Evolutionary conservation across 2,888 invertebrate genomes (phyloP), one percentile per base, ranked within the genome.

Genomic region (Orthonychiurus folsomi): DNA sequence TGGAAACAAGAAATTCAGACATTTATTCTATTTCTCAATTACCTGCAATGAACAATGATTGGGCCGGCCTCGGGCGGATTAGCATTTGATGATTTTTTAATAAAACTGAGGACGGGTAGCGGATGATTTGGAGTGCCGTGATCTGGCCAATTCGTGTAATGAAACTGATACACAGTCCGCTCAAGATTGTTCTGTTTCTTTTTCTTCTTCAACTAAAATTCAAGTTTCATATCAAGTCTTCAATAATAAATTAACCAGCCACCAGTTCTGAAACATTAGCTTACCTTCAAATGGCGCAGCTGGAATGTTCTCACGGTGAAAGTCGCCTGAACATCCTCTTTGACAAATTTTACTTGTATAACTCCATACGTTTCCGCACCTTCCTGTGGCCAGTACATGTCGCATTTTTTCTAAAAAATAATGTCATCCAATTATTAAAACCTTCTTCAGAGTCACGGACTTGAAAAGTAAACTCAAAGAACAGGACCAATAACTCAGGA

Each of bases 71-170:
- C 88, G 9, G 84, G 80, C 75, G 87, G 84, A 81, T 87, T 88
- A 56, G 87, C 86, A 65, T 84, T 83, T 25, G 89, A 85, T 27
- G 94, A 94, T 76, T 93, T 93, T 75, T 88, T 86, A 54, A 95
- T 89, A 79, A 95, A 95, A 73, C 91, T 89, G 72, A 96, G 80
- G 68, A 95, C 93, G 23, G 94, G 93, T 62, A 95, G 81, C 3
- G 94, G 92, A 80, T 94, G 94, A 75, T 91, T 87, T 9, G 93
- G 93, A 21, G 92, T 92, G 66, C 93, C 95, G 78, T 96, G 96
- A 81, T 96, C 96, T 0, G 94, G 95, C 96, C 96, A 96, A 79
- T 93, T 93, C 20, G 95, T 95, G 78, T 94, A 95, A 78, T 96
- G 95, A 80, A 93, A 95, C 77, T 96, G 95, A 75, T 89, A 86